Evolutionary conservation across 1,140 invertebrate genomes (phyloP), one percentile per base, ranked within the genome.

Genomic region (Copidosoma floridanum): DNA sequence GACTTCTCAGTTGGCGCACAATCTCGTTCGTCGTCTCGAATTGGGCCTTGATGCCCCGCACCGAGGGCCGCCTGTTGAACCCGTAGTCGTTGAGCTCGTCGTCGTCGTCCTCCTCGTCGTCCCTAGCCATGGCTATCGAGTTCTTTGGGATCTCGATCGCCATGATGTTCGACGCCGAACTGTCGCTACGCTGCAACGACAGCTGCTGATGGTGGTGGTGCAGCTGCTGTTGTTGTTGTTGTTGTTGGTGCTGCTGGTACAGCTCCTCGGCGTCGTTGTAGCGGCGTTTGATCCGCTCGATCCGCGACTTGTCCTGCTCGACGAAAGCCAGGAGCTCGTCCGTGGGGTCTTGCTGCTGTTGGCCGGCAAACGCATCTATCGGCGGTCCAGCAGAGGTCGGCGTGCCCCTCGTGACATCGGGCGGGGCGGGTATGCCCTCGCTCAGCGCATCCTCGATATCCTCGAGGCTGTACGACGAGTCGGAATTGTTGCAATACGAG

Each of bases 41-140:
- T 35, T 89, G 82, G 0, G 86, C 85, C 65, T 87, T 87, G 35
- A 89, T 89, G 0, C 88, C 88, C 0, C 91, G 82, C 1, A 95
- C 92, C 0, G 91, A 91, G 0, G 93, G 92, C 8, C 93, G 81
- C n/a, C 90, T 82, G 68, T 91, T 90, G 73, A 95, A 94, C 5
- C 92, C 93, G 63, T 94, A 94, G 68, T 94, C 91, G 63, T 94
- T 92, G 61, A 91, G 84, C 68, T 94, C 92, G 57, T 92, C 88
- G 57, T 89, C 89, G 14, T 90, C 88, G 26, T 87, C 84, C 18
- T 85, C 85, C 0, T 68, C 59, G 1, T 62, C 56, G 14, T 27
- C 26, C 2, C 16, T 53, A 20, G 27, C 58, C 14, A 24, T 40
- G 3, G 14, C 29, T 20, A 20, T 10, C 3, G 7, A 21, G 3